phyloP scores from a whole-genome alignment of 2,113 vertebrate species.

The Platichthys flesus region DNA sequence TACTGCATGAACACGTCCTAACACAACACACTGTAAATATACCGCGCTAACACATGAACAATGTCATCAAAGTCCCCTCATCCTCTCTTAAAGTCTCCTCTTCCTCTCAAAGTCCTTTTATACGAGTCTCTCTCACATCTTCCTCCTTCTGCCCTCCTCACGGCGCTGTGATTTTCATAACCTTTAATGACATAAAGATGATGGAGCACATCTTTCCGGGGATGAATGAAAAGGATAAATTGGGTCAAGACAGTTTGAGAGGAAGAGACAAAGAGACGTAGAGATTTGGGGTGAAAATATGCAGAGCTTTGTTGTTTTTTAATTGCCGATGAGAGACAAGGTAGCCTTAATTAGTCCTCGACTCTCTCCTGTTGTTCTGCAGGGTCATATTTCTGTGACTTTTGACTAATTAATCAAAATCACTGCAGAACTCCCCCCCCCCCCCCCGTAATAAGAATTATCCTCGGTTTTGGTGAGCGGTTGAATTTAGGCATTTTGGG shows the following conservation, averaged over 20 bases:
- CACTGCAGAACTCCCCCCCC: conserved; percentile 46
- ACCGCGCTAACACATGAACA: conserved; percentile 40
- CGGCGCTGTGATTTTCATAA: conserved; percentile 48
- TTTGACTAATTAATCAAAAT: conserved; percentile 75
- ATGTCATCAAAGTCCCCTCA: conserved; percentile 56
- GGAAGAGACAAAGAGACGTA: conserved; percentile 47
- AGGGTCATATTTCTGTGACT: conserved; percentile 68
- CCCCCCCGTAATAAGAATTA: conserved; percentile 49
- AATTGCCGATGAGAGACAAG: conserved; percentile 75
- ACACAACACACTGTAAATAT: conserved; percentile 58
- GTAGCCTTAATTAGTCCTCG: conserved; percentile 75
- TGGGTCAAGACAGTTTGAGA: conserved; percentile 46
- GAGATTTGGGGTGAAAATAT: conserved; percentile 62
- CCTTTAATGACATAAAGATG: conserved; percentile 56
- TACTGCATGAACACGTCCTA: conserved; percentile 53
- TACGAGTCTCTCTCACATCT: conserved; percentile 11
- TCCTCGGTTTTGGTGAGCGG: conserved; percentile 23
- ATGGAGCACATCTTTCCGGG: conserved; percentile 61
- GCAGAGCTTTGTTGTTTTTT: conserved; percentile 77
- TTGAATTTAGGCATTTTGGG: conserved; percentile 44
- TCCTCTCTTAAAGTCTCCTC: conserved; percentile 33
- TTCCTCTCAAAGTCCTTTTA: conserved; percentile 21
- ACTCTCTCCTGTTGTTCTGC: conserved; percentile 64
- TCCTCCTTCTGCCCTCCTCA: conserved; percentile 13
- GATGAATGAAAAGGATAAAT: conserved; percentile 66